Conservation (phyloP, 2,113 vertebrate species). For the Xenotilapia caudafasciata region DNA sequence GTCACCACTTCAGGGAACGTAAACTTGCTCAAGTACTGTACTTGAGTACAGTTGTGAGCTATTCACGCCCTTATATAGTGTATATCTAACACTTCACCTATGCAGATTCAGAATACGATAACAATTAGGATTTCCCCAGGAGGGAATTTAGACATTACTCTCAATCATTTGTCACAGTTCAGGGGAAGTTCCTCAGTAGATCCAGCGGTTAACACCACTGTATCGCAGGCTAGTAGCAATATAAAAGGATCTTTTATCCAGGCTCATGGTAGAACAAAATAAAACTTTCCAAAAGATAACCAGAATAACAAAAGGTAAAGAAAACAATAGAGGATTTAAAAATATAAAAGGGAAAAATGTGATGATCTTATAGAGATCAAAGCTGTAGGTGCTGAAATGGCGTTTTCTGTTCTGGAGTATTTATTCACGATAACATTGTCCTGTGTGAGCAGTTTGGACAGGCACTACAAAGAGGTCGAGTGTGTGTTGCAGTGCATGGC, state of each 20-base stretch:
- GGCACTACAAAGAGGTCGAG: background rate
- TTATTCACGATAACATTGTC: accelerated
- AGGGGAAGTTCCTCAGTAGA: background rate
- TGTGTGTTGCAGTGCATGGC: background rate
- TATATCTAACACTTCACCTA: background rate
- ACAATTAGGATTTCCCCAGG: background rate
- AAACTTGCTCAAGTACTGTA: background rate
- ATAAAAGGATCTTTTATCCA: accelerated
- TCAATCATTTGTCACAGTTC: background rate
- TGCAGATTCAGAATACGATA: background rate
- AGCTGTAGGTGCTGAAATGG: background rate
- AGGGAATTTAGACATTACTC: background rate
- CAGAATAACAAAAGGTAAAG: background rate
- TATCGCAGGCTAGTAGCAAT: background rate
- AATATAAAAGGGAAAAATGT: background rate
- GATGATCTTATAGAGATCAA: background rate
- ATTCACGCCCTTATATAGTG: background rate
- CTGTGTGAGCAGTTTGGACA: background rate
- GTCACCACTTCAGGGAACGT: background rate
- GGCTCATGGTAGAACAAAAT: accelerated
- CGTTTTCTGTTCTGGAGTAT: accelerated
- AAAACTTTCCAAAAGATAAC: background rate
- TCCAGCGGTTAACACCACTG: accelerated
- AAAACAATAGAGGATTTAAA: background rate
- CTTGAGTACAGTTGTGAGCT: background rate